Percentiles rank a stretch among this genome's conserved stretches.
phyloP scores from a whole-genome alignment of 2,113 vertebrate genomes.

The Xerus inauris region DNA sequence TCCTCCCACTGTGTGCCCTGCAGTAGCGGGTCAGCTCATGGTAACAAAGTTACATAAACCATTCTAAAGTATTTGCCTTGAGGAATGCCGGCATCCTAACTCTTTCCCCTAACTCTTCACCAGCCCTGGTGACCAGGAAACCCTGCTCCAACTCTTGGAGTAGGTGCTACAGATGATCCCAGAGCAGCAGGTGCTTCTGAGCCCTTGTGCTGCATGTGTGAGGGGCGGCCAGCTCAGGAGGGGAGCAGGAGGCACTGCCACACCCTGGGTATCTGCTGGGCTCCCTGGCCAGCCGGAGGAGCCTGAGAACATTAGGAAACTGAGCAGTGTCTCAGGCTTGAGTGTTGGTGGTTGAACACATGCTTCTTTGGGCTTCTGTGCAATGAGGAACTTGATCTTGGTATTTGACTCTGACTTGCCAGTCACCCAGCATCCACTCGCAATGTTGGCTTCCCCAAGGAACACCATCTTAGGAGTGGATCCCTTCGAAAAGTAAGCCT shows the following conservation, averaged over 20 bases:
- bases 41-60: background rate
- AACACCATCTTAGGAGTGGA: accelerated
- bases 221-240: background rate
- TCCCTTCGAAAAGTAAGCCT: background rate
- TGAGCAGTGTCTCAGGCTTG: accelerated
- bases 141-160: accelerated
- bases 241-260: background rate
- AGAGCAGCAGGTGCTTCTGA: background rate
- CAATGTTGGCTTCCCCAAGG: accelerated
- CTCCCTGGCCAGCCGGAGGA: background rate
- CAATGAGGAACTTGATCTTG: background rate
- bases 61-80: background rate
- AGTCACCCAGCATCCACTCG: accelerated
- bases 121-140: background rate
- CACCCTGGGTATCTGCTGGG: accelerated
- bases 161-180: accelerated
- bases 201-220: accelerated
- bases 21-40: background rate
- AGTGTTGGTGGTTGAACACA: accelerated
- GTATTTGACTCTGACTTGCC: background rate
- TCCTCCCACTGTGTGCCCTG: accelerated
- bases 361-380: background rate
- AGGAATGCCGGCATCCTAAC: background rate
- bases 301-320: accelerated
- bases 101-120: too few species aligned